Evolutionary conservation across 2,888 invertebrate genomes (phyloP).

Genomic region (Apamea crenata): DNA sequence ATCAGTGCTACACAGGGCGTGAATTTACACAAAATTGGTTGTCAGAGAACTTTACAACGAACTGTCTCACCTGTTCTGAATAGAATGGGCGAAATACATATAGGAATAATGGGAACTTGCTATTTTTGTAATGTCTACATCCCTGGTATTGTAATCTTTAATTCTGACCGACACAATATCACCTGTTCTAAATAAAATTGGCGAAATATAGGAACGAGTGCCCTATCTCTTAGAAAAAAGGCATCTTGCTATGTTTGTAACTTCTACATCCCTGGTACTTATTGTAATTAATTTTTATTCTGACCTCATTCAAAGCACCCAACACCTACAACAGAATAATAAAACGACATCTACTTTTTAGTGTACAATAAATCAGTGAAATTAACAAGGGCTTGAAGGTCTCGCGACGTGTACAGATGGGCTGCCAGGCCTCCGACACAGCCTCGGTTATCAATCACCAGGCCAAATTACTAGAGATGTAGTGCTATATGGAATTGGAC

Average conservation of each 20-base stretch:
- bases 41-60: not conserved
- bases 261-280: not conserved
- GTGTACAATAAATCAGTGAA: conserved; percentile 67
- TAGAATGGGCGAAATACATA: not conserved
- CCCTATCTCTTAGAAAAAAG: not conserved
- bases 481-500: conserved; percentile 65
- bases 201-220: not conserved
- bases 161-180: conserved; percentile 6
- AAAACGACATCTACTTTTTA: conserved; percentile 64
- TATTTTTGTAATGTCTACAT: not conserved
- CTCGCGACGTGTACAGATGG: conserved; percentile 67
- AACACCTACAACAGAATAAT: conserved; percentile 38
- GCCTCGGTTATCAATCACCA: conserved; percentile 63
- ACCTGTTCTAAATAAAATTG: not conserved
- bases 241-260: not conserved
- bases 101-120: not conserved
- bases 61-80: not conserved
- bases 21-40: not conserved
- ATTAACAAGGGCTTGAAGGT: conserved; percentile 62
- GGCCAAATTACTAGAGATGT: conserved; percentile 64
- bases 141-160: conserved; percentile 6
- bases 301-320: not conserved
- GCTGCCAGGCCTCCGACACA: conserved; percentile 46
- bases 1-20: not conserved
- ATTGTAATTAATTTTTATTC: conserved; percentile 15